Percentiles rank a stretch among this genome's conserved stretches.
Conservation (phyloP, 2,113 vertebrate species). For the Coptodon rendalli region DNA sequence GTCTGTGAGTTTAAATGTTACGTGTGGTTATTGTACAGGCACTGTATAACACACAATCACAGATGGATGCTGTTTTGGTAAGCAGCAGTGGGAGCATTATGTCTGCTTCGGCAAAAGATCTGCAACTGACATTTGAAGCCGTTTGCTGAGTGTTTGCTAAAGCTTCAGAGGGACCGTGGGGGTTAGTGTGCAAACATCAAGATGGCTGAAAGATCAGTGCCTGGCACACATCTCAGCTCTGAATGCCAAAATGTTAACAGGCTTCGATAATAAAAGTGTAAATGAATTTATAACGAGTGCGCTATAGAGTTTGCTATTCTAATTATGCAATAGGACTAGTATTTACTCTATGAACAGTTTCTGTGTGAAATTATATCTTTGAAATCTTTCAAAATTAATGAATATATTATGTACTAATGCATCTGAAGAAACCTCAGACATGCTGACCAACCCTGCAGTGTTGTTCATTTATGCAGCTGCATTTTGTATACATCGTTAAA, state of each 20-base stretch:
- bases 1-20: neutral
- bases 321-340: neutral
- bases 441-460: conserved; percentile 12
- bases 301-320: neutral
- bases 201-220: conserved; percentile 10
- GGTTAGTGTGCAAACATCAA: conserved; percentile 12
- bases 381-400: neutral
- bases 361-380: neutral
- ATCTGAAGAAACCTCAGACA: neutral
- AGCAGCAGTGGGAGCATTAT: neutral
- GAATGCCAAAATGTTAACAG: conserved; percentile 10
- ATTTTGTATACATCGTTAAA: conserved; percentile 2
- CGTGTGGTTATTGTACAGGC: neutral
- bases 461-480: conserved; percentile 10
- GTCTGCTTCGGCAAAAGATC: neutral
- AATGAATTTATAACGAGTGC: neutral
- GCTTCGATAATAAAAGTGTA: neutral
- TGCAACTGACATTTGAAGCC: conserved; percentile 51
- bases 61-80: neutral
- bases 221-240: conserved; percentile 1
- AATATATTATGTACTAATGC: neutral
- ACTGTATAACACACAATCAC: neutral
- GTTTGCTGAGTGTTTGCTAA: conserved; percentile 25
- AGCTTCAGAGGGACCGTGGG: conserved; percentile 9
- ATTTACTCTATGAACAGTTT: neutral